A percentile compares a stretch with the other conserved stretches of the same genome.
Conservation (phyloP, 2,113 vertebrate genomes). For the Phaethon lepturus region DNA sequence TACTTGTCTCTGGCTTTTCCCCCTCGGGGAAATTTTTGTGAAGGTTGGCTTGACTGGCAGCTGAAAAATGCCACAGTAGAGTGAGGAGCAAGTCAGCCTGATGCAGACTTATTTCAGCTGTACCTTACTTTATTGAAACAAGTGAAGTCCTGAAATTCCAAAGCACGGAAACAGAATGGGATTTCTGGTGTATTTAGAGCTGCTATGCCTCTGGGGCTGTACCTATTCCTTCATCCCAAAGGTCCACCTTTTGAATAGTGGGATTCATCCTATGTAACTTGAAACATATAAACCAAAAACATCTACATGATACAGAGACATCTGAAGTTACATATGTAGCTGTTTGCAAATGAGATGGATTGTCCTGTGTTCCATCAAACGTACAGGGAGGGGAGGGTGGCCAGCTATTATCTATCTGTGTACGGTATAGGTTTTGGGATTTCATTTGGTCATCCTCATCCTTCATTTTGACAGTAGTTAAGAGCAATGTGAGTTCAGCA, state of each 20-base stretch:
- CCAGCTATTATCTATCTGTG: not conserved
- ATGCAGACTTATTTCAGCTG: not conserved
- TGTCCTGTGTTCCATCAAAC: not conserved
- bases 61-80: not conserved
- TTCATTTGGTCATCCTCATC: not conserved
- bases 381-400: not conserved
- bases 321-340: not conserved
- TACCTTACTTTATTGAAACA: not conserved
- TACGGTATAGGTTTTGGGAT: not conserved
- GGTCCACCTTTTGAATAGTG: not conserved
- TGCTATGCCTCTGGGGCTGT: not conserved
- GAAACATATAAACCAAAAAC: not conserved
- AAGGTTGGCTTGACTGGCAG: not conserved
- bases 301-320: rapidly evolving
- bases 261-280: not conserved
- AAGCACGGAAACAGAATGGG: not conserved
- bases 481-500: not conserved
- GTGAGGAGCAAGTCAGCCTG: not conserved
- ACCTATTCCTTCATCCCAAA: not conserved
- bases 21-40: not conserved
- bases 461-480: not conserved
- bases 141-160: not conserved
- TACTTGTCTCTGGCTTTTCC: not conserved
- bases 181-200: not conserved
- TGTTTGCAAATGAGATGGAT: not conserved